Conservation (phyloP, 2,113 vertebrate species). For the Emberiza fucata region DNA sequence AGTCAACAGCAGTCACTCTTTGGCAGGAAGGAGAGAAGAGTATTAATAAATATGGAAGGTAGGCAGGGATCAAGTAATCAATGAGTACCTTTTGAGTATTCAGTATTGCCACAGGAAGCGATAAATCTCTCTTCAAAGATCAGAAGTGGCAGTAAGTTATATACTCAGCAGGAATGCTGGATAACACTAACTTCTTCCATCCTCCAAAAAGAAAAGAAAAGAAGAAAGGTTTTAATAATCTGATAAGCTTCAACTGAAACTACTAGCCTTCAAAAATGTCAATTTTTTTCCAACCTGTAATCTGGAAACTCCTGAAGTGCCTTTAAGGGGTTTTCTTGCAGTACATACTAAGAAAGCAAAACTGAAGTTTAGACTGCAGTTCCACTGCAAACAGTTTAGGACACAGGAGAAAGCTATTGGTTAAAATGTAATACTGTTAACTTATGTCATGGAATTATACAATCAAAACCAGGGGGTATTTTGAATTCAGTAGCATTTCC, state of each 20-base stretch:
- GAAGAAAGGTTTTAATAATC: slow-evolving; percentile 20
- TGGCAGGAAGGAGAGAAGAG: background rate
- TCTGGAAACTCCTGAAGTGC: background rate
- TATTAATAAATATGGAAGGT: background rate
- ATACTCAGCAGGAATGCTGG: slow-evolving; percentile 28
- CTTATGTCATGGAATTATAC: background rate
- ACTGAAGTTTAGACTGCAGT: background rate
- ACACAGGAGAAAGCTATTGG: background rate
- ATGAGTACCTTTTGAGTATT: slow-evolving; percentile 36
- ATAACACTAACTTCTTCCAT: slow-evolving; percentile 44
- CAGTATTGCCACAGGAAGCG: slow-evolving; percentile 16
- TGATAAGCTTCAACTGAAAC: background rate
- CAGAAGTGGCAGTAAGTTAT: slow-evolving; percentile 15
- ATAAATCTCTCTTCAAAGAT: slow-evolving; percentile 40
- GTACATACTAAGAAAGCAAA: background rate
- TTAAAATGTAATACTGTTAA: background rate
- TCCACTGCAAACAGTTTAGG: background rate
- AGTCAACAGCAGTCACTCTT: background rate
- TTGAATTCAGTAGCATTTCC: background rate
- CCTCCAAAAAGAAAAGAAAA: slow-evolving; percentile 55
- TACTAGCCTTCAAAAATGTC: background rate
- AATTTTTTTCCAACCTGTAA: background rate
- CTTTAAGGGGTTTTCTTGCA: background rate
- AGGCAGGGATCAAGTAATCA: slow-evolving; percentile 25
- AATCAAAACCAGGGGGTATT: background rate